Evolutionary conservation across 2,888 invertebrate species (phyloP).

Genomic region (Autographa gamma): DNA sequence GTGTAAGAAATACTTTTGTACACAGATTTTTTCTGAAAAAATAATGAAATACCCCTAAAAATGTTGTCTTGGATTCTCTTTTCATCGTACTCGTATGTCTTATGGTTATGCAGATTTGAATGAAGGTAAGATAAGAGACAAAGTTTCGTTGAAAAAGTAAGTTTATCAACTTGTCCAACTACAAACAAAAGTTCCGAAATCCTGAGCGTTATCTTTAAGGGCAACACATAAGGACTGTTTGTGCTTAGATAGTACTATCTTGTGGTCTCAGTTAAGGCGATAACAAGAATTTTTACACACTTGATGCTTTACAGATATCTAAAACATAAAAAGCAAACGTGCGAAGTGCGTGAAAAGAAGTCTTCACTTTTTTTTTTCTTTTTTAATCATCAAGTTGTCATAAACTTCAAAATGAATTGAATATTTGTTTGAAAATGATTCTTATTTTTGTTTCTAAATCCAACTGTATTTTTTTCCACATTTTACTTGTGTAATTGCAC

Average conservation of each 20-base stretch:
- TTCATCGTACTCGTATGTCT: neutral
- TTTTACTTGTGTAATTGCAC: too few species aligned
- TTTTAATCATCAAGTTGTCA: too few species aligned
- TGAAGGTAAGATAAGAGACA: neutral
- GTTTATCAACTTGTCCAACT: slow-evolving; percentile 18
- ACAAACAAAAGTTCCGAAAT: slow-evolving; percentile 42
- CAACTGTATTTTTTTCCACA: neutral
- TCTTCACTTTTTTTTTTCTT: too few species aligned
- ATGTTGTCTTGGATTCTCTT: neutral
- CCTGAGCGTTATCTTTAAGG: slow-evolving; percentile 25
- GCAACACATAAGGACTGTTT: slow-evolving; percentile 19
- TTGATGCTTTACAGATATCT: too few species aligned
- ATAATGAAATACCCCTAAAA: neutral
- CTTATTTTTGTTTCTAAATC: slow-evolving; percentile 21
- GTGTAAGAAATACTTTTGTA: neutral
- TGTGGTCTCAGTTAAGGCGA: slow-evolving; percentile 14
- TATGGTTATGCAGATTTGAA: neutral
- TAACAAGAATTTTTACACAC: slow-evolving; percentile 3
- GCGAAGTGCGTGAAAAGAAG: too few species aligned
- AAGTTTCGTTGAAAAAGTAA: slow-evolving; percentile 5
- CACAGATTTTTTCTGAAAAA: neutral
- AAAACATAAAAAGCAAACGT: too few species aligned
- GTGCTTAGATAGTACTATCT: slow-evolving; percentile 40
- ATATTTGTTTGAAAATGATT: slow-evolving; percentile 12
- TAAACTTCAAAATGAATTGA: too few species aligned